A percentile compares a stretch with the other conserved stretches of the same genome.
Evolutionary conservation across 2,797 vertebrate species (phyloP).

Genomic region (Falco concolor): DNA sequence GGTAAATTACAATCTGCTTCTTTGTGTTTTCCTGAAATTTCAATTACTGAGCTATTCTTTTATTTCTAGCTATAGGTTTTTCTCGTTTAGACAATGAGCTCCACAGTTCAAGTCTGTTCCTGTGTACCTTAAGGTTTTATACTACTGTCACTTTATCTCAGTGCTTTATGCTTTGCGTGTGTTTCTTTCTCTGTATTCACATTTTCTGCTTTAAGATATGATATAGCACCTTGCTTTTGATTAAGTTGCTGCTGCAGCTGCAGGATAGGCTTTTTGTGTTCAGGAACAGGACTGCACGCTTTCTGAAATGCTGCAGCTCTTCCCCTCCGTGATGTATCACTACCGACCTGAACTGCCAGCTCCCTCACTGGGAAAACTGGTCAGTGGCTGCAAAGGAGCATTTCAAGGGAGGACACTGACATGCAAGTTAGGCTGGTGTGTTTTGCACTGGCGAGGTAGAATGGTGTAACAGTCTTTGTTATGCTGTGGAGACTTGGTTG

Average conservation of each 20-base stretch:
- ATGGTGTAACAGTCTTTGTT: background rate
- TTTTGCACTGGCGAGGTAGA: background rate
- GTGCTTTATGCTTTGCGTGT: background rate
- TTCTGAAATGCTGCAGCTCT: background rate
- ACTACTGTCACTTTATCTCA: background rate
- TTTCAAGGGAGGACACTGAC: background rate
- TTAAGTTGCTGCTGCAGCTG: background rate
- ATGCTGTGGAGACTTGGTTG: background rate
- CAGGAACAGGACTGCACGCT: background rate
- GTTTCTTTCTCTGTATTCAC: background rate
- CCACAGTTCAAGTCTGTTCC: background rate
- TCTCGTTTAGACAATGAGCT: constrained; percentile 25
- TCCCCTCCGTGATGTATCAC: rapidly evolving
- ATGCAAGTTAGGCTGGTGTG: background rate
- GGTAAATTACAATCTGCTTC: constrained; percentile 33
- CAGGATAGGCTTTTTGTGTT: background rate
- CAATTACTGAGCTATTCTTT: constrained; percentile 40
- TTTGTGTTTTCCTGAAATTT: constrained; percentile 49
- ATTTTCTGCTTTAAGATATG: background rate
- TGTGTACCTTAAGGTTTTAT: background rate
- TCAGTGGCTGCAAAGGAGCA: background rate
- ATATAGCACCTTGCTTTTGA: background rate
- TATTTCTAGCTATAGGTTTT: constrained; percentile 3
- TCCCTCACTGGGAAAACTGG: background rate
- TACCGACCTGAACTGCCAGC: background rate